Evolutionary conservation across 2,113 vertebrate species (phyloP).

Genomic region (Cardinalis cardinalis): DNA sequence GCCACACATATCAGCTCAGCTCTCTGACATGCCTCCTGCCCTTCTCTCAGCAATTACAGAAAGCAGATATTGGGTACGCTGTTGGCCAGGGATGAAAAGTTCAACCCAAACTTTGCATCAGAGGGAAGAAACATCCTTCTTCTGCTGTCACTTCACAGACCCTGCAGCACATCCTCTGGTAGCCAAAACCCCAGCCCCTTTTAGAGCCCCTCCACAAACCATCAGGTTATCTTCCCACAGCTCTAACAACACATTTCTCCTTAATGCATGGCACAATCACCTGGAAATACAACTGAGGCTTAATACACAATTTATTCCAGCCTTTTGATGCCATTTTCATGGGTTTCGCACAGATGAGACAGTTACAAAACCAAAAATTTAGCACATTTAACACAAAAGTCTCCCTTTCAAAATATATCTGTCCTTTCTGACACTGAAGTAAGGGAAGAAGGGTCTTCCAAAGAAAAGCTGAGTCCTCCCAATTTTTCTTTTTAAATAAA

Average conservation of each 20-base stretch:
- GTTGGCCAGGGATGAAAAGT: background rate
- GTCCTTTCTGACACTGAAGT: background rate
- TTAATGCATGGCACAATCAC: background rate
- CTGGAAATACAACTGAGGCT: background rate
- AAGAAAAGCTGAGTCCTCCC: background rate
- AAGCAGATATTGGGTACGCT: background rate
- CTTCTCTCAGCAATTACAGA: background rate
- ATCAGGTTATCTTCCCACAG: background rate
- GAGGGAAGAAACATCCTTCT: background rate
- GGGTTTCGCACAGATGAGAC: background rate
- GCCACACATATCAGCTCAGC: fast-evolving
- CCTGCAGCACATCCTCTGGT: background rate
- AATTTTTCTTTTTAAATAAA: background rate
- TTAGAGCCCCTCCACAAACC: background rate
- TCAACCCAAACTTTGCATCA: background rate
- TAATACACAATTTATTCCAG: background rate
- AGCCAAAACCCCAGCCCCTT: background rate
- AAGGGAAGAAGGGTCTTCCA: background rate
- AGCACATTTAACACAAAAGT: background rate
- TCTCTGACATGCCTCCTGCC: background rate
- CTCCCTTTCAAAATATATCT: background rate
- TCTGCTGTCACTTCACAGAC: background rate
- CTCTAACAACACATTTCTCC: background rate
- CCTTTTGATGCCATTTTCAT: background rate
- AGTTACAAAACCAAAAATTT: background rate